Conservation (phyloP, 2,888 invertebrate species). For the Lysandra coridon region DNA sequence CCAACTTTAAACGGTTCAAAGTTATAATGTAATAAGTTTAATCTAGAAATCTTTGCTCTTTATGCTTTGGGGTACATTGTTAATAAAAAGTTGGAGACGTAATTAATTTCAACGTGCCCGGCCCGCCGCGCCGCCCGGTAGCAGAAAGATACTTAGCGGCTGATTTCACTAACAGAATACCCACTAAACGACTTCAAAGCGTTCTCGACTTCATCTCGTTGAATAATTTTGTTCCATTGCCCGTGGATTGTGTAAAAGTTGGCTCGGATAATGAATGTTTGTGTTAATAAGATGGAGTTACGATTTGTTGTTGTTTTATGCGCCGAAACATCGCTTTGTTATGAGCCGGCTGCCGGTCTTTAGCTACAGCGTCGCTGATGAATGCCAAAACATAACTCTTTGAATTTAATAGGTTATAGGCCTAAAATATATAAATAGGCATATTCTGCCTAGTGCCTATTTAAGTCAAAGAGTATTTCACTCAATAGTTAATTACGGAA, state of each 20-base stretch:
- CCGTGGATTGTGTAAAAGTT: conserved; percentile 12
- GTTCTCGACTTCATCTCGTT: conserved; percentile 21
- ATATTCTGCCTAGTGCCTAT: too few species aligned
- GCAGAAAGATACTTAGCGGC: conserved; percentile 25
- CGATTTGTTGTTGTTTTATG: conserved; percentile 14
- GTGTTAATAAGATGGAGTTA: conserved; percentile 23
- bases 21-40: neutral
- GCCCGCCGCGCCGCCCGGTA: neutral
- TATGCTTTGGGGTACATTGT: conserved; percentile 16
- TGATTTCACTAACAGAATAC: conserved; percentile 26
- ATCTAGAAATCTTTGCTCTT: conserved; percentile 25
- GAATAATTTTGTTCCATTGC: conserved; percentile 26
- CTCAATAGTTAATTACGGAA: too few species aligned
- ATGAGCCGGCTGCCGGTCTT: neutral
- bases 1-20: neutral
- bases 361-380: neutral
- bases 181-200: conserved; percentile 28
- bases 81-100: conserved; percentile 24
- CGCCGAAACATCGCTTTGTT: neutral
- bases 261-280: conserved; percentile 9
- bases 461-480: too few species aligned
- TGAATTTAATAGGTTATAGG: neutral
- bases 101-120: conserved; percentile 10
- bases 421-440: too few species aligned
- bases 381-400: neutral